phyloP scores from a whole-genome alignment of 1,140 invertebrate species.

The Phortica variegata region DNA sequence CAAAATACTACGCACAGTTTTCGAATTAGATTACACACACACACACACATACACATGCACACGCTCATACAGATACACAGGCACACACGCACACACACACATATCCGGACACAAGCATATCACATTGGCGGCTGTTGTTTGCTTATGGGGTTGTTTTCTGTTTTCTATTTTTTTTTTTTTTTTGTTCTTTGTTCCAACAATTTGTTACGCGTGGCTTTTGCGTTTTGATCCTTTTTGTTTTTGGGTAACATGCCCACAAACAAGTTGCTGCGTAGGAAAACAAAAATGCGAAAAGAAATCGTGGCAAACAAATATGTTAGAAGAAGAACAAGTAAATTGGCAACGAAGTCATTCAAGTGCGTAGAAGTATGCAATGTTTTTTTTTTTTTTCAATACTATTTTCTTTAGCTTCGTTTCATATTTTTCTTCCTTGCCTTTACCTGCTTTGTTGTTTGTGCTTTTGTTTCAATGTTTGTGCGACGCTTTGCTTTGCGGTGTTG shows the following conservation, averaged over 20 bases:
- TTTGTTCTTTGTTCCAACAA: conserved; percentile 3
- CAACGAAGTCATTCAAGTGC: no score
- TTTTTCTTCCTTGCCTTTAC: no score
- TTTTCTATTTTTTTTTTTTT: background rate
- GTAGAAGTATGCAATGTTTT: no score
- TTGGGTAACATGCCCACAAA: conserved; percentile 6
- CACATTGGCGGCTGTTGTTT: background rate
- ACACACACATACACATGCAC: background rate
- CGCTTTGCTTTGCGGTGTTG: background rate
- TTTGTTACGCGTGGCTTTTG: conserved; percentile 8
- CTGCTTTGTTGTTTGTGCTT: no score
- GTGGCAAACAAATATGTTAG: no score
- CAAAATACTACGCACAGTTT: no score
- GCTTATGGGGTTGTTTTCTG: background rate
- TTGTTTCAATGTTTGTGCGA: no score
- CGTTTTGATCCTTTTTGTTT: background rate
- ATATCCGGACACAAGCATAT: background rate
- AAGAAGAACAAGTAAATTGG: no score
- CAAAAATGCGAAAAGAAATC: no score
- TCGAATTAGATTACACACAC: background rate
- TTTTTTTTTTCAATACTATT: no score
- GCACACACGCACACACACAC: background rate
- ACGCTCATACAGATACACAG: background rate
- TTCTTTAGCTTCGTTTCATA: no score
- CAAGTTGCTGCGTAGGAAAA: conserved; percentile 32